Conservation (phyloP, 1,140 invertebrate genomes). For the Drosophila biarmipes region DNA sequence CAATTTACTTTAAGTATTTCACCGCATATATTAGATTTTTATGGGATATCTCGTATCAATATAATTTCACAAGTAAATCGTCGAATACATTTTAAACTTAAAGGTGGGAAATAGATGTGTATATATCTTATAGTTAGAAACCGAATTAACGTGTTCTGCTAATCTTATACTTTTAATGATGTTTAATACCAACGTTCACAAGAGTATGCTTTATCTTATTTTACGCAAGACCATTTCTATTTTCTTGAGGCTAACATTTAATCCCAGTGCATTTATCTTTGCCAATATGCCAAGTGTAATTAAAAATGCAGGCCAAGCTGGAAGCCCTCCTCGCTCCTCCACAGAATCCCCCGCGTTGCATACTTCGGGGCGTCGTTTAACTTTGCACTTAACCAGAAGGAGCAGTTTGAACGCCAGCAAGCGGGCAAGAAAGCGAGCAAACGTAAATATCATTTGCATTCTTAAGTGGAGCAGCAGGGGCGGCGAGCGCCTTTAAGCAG, state of each 20-base stretch:
- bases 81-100: too few relatives aligned
- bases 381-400: conserved; percentile 70
- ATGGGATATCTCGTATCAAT: neutral
- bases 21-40: neutral
- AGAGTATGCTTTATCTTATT: neutral
- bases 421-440: conserved; percentile 40
- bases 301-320: conserved; percentile 69
- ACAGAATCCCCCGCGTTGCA: conserved; percentile 18
- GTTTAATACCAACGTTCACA: too few relatives aligned
- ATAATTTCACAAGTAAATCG: too few relatives aligned
- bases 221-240: too few relatives aligned
- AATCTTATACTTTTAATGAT: too few relatives aligned
- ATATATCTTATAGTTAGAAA: too few relatives aligned
- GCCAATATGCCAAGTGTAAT: conserved; percentile 66
- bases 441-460: conserved; percentile 83
- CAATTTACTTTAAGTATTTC: neutral
- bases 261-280: conserved; percentile 35
- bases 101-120: too few relatives aligned
- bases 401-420: conserved; percentile 10
- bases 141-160: too few relatives aligned
- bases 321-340: neutral
- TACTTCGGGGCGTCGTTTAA: conserved; percentile 74
- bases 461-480: conserved; percentile 66
- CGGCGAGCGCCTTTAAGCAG: conserved; percentile 54
- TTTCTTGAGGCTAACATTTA: neutral